phyloP scores from a whole-genome alignment of 64 coral and sea anemone species.

The Acropora tenuis region DNA sequence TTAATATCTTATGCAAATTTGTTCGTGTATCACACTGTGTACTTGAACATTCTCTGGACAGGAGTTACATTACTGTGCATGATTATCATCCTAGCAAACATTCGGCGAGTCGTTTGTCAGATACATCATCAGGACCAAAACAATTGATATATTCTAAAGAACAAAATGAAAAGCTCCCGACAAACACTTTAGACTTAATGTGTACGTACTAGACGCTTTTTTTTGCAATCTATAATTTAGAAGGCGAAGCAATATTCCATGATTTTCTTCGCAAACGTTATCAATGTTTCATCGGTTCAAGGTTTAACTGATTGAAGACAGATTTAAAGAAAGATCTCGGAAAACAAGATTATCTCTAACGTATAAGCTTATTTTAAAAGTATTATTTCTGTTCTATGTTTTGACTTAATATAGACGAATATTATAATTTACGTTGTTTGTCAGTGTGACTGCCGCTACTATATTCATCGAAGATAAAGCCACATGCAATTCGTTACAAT shows the following conservation, averaged over 20 bases:
- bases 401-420: not conserved
- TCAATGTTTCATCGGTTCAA: not conserved
- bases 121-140: not conserved
- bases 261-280: no score
- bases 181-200: not conserved
- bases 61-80: not conserved
- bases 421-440: conserved; percentile 1
- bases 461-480: not conserved
- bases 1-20: not conserved
- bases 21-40: no score
- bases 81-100: not conserved
- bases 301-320: not conserved
- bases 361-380: not conserved
- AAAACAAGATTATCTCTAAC: not conserved
- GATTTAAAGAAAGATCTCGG: not conserved
- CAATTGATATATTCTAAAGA: not conserved
- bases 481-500: not conserved
- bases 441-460: not conserved
- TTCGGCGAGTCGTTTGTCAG: not conserved
- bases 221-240: no score
- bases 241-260: no score
- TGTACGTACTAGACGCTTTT: not conserved
- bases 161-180: not conserved
- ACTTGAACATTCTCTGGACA: not conserved
- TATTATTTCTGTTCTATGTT: not conserved